Percentiles rank a stretch among this genome's conserved stretches.
Conservation (phyloP, 2,797 vertebrate genomes). For the Acipenser ruthenus region DNA sequence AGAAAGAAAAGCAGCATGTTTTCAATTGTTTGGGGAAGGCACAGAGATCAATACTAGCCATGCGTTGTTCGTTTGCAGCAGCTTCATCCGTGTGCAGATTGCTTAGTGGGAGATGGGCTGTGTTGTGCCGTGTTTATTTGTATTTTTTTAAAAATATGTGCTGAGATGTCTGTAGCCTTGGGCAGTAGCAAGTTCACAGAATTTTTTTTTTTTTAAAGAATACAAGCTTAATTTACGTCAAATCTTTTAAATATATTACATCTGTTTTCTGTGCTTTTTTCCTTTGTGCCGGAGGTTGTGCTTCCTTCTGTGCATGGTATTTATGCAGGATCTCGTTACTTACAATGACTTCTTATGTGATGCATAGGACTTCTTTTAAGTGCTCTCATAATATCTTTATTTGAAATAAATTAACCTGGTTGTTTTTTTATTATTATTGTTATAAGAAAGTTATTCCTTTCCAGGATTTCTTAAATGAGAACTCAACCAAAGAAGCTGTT, state of each 20-base stretch:
- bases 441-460: too few relatives aligned
- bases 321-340: too few relatives aligned
- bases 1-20: neutral
- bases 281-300: too few relatives aligned
- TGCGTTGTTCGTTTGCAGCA: conserved; percentile 52
- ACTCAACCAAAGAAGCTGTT: too few relatives aligned
- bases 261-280: conserved; percentile 31
- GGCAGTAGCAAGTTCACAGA: conserved; percentile 69
- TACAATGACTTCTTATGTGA: too few relatives aligned
- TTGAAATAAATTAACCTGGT: too few relatives aligned
- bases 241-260: conserved; percentile 54
- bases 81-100: conserved; percentile 60
- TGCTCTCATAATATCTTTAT: too few relatives aligned
- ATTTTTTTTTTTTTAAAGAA: conserved; percentile 52
- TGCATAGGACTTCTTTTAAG: too few relatives aligned
- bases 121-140: neutral
- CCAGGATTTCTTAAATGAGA: too few relatives aligned
- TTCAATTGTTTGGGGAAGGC: neutral
- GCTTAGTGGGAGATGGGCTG: conserved; percentile 50
- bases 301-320: too few relatives aligned
- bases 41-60: conserved; percentile 23
- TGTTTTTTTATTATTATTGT: too few relatives aligned
- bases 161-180: conserved; percentile 61
- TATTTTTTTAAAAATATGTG: conserved; percentile 24
- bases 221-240: conserved; percentile 63